These are phyloP conservation scores for Troglohyphantes excavatus DNA, from an alignment of 2,888 invertebrate genomes.

Conservation along the genomic window DNA sequence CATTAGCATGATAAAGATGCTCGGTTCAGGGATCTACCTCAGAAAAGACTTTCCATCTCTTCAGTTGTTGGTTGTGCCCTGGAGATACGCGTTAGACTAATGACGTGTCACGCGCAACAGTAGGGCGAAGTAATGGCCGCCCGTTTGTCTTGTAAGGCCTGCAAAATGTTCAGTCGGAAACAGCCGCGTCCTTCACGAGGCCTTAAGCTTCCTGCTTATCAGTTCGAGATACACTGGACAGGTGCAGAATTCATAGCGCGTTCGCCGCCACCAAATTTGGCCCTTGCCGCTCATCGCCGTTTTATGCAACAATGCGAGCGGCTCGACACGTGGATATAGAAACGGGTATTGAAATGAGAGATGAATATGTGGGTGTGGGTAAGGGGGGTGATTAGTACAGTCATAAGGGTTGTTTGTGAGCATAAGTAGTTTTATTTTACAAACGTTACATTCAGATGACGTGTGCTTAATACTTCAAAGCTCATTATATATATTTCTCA, in stretches of 20 bases:
- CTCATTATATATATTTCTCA: too few species aligned
- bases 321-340: neutral
- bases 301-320: slow-evolving; percentile 48
- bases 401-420: too few species aligned
- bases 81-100: slow-evolving; percentile 72
- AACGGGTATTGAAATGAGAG: too few species aligned
- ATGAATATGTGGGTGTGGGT: too few species aligned
- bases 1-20: slow-evolving; percentile 56
- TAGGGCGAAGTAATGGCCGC: slow-evolving; percentile 66
- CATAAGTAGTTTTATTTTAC: too few species aligned
- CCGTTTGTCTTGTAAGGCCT: slow-evolving; percentile 71
- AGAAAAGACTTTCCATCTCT: slow-evolving; percentile 61
- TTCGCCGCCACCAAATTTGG: slow-evolving; percentile 45
- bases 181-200: slow-evolving; percentile 52
- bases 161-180: slow-evolving; percentile 56
- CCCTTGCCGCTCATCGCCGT: slow-evolving; percentile 19
- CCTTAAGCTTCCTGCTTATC: slow-evolving; percentile 41
- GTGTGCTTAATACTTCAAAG: too few species aligned
- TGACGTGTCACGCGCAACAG: slow-evolving; percentile 74
- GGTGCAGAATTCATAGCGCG: slow-evolving; percentile 60
- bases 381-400: too few species aligned
- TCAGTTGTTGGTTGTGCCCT: slow-evolving; percentile 67
- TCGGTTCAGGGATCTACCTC: slow-evolving; percentile 33
- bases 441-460: too few species aligned
- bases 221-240: slow-evolving; percentile 57